Conservation (phyloP, 2,797 vertebrate species). For the Microctenopoma steveboyesi region DNA sequence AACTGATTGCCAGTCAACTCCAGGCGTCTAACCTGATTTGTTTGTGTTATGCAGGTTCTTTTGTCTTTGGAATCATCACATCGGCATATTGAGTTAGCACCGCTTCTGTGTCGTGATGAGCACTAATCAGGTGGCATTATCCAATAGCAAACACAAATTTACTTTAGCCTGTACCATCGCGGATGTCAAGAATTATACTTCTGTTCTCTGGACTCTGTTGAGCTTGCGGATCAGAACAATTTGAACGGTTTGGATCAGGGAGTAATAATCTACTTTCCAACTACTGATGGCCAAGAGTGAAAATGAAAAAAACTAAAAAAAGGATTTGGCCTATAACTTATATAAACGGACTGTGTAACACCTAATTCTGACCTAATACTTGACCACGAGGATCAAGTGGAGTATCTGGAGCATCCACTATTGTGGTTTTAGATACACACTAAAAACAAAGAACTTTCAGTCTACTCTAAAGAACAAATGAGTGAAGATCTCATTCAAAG, state of each 20-base stretch:
- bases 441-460: no score
- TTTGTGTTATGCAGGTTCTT: neutral
- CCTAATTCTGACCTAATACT: neutral
- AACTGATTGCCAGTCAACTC: neutral
- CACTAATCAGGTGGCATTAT: slow-evolving; percentile 26
- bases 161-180: neutral
- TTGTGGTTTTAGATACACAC: no score
- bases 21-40: neutral
- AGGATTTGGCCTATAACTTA: neutral
- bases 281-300: neutral
- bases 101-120: slow-evolving; percentile 13
- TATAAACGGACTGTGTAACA: neutral
- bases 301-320: neutral
- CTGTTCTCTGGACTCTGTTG: slow-evolving; percentile 5
- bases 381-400: neutral
- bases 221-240: slow-evolving; percentile 1
- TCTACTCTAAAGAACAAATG: no score
- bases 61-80: neutral
- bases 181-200: slow-evolving; percentile 5
- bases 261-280: neutral
- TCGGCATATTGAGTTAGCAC: slow-evolving; percentile 5
- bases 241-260: neutral
- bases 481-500: no score
- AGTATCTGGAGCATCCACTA: no score
- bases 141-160: slow-evolving; percentile 21